These are phyloP conservation scores for Pangasius macronema DNA, from an alignment of 2,797 vertebrate genomes.

Conservation along the genomic window DNA sequence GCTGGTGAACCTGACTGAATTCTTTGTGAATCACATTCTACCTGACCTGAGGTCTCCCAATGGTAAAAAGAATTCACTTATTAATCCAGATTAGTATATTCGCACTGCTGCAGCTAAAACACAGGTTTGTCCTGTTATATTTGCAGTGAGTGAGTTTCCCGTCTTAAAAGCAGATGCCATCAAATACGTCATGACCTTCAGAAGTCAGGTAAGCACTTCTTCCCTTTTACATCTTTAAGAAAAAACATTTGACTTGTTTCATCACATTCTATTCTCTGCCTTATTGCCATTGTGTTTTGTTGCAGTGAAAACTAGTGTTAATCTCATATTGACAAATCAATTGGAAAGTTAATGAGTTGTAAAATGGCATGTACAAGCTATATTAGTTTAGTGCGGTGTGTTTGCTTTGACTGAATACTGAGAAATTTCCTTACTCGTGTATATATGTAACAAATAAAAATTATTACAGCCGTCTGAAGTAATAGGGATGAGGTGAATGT, in stretches of 20 bases:
- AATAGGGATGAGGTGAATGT: neutral
- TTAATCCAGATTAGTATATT: neutral
- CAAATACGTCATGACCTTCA: slow-evolving; percentile 99
- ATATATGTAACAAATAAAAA: too few relatives aligned
- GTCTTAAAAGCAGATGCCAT: slow-evolving; percentile 98
- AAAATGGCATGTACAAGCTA: neutral
- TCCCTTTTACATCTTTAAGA: neutral
- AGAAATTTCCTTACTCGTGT: neutral
- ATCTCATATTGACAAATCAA: neutral
- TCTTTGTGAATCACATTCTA: slow-evolving; percentile 96
- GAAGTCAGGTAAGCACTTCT: slow-evolving; percentile 87
- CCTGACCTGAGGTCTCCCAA: slow-evolving; percentile 91
- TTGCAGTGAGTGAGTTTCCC: slow-evolving; percentile 95
- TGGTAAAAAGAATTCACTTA: slow-evolving; percentile 70
- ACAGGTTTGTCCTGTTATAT: slow-evolving; percentile 23
- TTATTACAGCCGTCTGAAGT: neutral
- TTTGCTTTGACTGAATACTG: neutral
- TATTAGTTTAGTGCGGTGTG: neutral
- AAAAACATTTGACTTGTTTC: neutral
- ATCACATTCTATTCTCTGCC: neutral
- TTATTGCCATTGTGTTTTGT: neutral
- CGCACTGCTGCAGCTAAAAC: neutral
- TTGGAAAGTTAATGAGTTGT: neutral
- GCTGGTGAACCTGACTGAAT: slow-evolving; percentile 94
- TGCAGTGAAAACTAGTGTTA: neutral